A percentile compares a stretch with the other conserved stretches of the same genome.
phyloP scores from a whole-genome alignment of 2,888 invertebrate genomes.

The Zygogramma bicolorata region DNA sequence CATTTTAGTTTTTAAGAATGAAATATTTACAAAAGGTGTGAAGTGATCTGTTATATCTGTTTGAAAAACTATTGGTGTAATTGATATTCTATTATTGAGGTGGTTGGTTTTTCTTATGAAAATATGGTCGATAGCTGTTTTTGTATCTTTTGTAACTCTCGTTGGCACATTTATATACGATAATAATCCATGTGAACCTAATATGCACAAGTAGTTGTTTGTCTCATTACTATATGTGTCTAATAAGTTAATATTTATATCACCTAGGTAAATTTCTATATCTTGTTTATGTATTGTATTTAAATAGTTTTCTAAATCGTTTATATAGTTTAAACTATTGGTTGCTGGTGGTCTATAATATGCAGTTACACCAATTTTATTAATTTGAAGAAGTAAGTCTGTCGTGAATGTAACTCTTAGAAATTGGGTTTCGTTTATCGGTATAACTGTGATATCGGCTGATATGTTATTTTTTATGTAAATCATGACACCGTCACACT shows the following conservation, averaged over 20 bases:
- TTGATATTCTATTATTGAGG: no score
- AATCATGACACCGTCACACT: not conserved
- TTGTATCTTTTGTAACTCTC: slow-evolving; percentile 10
- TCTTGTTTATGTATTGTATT: not conserved
- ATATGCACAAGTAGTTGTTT: slow-evolving; percentile 9
- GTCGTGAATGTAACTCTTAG: not conserved
- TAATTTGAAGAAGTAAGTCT: not conserved
- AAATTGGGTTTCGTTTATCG: not conserved
- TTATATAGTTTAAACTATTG: not conserved
- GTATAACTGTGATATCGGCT: not conserved
- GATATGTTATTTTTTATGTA: not conserved
- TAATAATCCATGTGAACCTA: not conserved
- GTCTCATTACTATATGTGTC: not conserved
- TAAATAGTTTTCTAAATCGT: not conserved
- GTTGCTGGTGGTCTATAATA: slow-evolving; percentile 12
- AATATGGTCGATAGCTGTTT: slow-evolving; percentile 11
- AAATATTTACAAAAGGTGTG: no score
- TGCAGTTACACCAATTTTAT: not conserved
- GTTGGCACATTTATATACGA: slow-evolving; percentile 7
- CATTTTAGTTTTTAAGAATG: no score
- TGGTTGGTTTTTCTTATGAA: slow-evolving; percentile 5
- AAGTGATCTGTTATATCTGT: no score
- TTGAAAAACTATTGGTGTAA: no score
- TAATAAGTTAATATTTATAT: slow-evolving; percentile 11
- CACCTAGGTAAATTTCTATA: slow-evolving; percentile 7